phyloP scores from a whole-genome alignment of 23 tunicate genomes.

The Clavelina lepadiformis region DNA sequence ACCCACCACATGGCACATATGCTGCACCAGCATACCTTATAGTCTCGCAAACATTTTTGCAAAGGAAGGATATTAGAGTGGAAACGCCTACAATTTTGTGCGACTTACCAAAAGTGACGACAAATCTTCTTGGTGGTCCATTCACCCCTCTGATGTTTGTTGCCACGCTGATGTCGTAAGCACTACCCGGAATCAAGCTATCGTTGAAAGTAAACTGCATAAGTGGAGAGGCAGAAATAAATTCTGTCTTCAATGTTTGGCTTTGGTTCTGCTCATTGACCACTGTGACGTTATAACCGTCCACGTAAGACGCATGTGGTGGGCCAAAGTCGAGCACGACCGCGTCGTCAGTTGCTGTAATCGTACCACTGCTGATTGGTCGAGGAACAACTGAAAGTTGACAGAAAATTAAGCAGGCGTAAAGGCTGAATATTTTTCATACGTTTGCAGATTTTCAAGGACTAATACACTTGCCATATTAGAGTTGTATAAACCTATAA shows the following conservation, averaged over 20 bases:
- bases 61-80: too few species aligned
- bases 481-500: too few species aligned
- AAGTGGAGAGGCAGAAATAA: neutral
- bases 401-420: too few species aligned
- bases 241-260: neutral
- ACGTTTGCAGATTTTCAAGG: too few species aligned
- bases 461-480: too few species aligned
- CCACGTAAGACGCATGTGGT: conserved; percentile 5
- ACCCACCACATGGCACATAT: too few species aligned
- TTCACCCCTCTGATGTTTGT: conserved; percentile 9
- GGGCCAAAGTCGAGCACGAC: neutral
- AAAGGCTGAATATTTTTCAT: too few species aligned
- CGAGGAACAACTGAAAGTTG: conserved; percentile 5
- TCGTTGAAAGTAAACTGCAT: neutral
- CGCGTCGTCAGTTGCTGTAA: neutral
- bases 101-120: conserved; percentile 6
- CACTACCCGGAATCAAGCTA: conserved; percentile 4
- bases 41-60: too few species aligned
- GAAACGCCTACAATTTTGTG: too few species aligned
- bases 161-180: neutral
- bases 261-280: neutral
- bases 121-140: neutral
- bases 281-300: neutral
- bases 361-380: neutral
- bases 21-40: too few species aligned